These are phyloP conservation scores for Paratilapia polleni DNA, from an alignment of 2,113 vertebrate genomes.

Conservation along the genomic window DNA sequence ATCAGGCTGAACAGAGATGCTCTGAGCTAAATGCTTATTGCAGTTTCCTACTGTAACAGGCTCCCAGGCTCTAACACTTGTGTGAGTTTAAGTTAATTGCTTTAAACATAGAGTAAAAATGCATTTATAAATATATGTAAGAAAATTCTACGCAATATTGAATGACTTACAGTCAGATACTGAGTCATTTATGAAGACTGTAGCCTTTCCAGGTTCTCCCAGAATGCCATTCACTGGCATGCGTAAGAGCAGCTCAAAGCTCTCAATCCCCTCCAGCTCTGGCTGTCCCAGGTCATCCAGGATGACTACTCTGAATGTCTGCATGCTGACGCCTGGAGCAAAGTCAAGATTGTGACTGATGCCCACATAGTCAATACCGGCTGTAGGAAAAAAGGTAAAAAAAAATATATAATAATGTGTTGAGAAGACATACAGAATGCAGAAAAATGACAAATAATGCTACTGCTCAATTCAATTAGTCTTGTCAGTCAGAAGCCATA, in stretches of 20 bases:
- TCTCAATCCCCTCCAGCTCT: constrained; percentile 88
- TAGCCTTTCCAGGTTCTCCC: constrained; percentile 87
- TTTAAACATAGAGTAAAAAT: neutral
- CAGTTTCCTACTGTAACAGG: neutral
- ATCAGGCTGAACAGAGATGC: neutral
- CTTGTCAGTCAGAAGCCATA: neutral
- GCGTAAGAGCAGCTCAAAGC: constrained; percentile 88
- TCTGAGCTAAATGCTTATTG: neutral
- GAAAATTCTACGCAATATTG: neutral
- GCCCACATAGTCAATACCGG: constrained; percentile 91
- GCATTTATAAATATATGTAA: neutral
- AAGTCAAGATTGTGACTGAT: constrained; percentile 94
- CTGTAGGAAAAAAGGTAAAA: constrained; percentile 64
- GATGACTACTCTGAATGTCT: constrained; percentile 85
- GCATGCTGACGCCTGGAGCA: constrained; percentile 89
- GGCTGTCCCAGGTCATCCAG: constrained; percentile 93
- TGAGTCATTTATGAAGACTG: constrained; percentile 90
- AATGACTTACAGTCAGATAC: constrained; percentile 89
- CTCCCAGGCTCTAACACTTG: neutral
- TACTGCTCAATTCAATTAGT: neutral
- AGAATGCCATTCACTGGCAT: constrained; percentile 90
- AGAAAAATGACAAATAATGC: neutral
- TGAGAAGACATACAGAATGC: neutral
- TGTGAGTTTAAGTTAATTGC: neutral
- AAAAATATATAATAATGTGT: neutral